phyloP scores from a whole-genome alignment of 1,140 invertebrate species.

The Teleogryllus occipitalis region DNA sequence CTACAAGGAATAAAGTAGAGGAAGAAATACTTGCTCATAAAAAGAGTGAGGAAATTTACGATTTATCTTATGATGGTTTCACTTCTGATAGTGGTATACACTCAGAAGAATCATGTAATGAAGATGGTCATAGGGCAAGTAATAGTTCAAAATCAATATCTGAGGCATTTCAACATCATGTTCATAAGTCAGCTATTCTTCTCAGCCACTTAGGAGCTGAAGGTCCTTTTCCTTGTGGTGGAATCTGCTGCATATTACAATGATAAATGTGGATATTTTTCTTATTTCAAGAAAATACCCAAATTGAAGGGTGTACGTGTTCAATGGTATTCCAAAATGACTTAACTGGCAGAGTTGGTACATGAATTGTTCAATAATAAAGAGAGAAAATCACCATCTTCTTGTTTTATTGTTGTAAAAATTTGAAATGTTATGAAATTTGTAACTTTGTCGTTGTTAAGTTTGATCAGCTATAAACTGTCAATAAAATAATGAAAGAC shows the following conservation, averaged over 20 bases:
- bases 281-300: not conserved
- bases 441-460: not conserved
- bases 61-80: not conserved
- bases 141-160: not conserved
- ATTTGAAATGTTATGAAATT: not conserved
- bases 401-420: slow-evolving; percentile 1
- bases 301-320: not conserved
- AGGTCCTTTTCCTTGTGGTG: slow-evolving; percentile 20
- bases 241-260: slow-evolving; percentile 21
- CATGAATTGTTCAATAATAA: not conserved
- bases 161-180: not conserved
- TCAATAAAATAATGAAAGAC: slow-evolving; percentile 6
- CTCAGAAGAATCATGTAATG: not conserved
- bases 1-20: not conserved
- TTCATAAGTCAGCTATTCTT: slow-evolving; percentile 15
- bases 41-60: not conserved
- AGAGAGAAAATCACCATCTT: not conserved
- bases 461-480: not conserved
- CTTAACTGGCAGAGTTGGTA: not conserved
- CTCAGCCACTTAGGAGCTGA: slow-evolving; percentile 14
- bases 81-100: not conserved
- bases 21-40: not conserved
- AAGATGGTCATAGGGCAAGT: not conserved
- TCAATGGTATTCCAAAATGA: not conserved
- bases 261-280: slow-evolving; percentile 6